These are phyloP conservation scores for Acinonyx jubatus DNA, from an alignment of 2,113 vertebrate genomes.

Conservation along the genomic window DNA sequence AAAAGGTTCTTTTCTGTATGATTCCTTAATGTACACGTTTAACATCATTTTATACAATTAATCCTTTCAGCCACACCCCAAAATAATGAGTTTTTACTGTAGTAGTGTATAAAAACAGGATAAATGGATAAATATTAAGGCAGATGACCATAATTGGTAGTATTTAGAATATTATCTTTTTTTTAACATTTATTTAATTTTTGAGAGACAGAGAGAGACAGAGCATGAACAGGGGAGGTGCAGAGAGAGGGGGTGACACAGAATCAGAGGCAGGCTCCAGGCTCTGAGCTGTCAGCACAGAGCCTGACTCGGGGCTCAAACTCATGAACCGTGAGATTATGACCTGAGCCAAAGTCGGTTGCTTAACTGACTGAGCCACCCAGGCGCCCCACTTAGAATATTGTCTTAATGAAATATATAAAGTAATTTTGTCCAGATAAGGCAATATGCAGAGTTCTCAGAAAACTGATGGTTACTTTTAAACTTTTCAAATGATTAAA, in stretches of 20 bases:
- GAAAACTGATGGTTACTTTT: background rate
- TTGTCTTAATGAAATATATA: background rate
- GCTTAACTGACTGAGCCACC: no score
- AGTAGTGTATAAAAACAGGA: background rate
- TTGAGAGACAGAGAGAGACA: no score
- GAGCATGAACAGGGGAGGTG: no score
- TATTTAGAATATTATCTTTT: background rate
- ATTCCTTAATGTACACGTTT: background rate
- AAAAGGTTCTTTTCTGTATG: background rate
- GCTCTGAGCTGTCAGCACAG: no score
- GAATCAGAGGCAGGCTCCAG: no score
- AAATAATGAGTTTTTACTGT: constrained; percentile 7
- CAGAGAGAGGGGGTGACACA: no score
- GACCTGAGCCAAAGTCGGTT: no score
- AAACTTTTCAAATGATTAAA: background rate
- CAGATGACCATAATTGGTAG: background rate
- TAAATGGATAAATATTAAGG: background rate
- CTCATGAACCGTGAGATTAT: no score
- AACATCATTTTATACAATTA: background rate
- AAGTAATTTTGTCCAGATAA: background rate
- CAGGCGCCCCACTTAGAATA: background rate
- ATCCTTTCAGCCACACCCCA: background rate
- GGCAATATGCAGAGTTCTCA: background rate
- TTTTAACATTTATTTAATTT: no score
- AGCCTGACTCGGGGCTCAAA: no score